phyloP scores from a whole-genome alignment of 2,888 invertebrate genomes.

The Frankliniella intonsa region DNA sequence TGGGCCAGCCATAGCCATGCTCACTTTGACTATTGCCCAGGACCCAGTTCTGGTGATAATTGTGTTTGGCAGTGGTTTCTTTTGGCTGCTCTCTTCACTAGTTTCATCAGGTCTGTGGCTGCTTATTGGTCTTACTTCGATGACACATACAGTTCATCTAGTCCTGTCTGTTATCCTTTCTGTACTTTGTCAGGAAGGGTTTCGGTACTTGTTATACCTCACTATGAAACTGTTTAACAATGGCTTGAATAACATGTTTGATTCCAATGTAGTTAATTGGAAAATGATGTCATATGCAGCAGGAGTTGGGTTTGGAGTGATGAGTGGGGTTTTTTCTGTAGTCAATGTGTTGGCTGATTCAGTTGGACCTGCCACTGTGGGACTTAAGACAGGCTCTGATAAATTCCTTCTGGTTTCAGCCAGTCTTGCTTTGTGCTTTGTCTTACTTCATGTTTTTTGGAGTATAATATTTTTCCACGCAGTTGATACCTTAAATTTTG shows the following conservation, averaged over 20 bases:
- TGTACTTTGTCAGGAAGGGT: constrained; percentile 85
- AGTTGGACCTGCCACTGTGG: constrained; percentile 92
- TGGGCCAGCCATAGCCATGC: constrained; percentile 88
- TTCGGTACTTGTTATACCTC: constrained; percentile 74
- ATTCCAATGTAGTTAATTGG: constrained; percentile 69
- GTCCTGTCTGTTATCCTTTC: constrained; percentile 65
- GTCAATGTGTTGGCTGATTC: constrained; percentile 93
- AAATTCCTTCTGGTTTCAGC: constrained; percentile 89
- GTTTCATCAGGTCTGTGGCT: constrained; percentile 88
- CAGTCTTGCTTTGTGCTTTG: constrained; percentile 79
- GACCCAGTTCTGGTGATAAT: constrained; percentile 96
- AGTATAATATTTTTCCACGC: constrained; percentile 86
- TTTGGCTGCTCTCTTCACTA: constrained; percentile 88
- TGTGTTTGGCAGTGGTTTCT: constrained; percentile 87
- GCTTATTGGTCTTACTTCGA: constrained; percentile 62
- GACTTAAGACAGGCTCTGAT: constrained; percentile 74
- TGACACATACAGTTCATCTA: background rate
- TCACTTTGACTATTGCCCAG: constrained; percentile 83
- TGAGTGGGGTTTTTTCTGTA: constrained; percentile 91
- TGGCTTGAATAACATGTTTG: constrained; percentile 84
- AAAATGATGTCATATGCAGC: constrained; percentile 94
- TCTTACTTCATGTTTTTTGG: constrained; percentile 92
- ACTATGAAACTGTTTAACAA: constrained; percentile 80
- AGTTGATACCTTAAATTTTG: constrained; percentile 50
- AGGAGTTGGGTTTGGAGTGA: constrained; percentile 93